phyloP scores from a whole-genome alignment of 1,140 invertebrate species.

The Lysiphlebus fabarum region DNA sequence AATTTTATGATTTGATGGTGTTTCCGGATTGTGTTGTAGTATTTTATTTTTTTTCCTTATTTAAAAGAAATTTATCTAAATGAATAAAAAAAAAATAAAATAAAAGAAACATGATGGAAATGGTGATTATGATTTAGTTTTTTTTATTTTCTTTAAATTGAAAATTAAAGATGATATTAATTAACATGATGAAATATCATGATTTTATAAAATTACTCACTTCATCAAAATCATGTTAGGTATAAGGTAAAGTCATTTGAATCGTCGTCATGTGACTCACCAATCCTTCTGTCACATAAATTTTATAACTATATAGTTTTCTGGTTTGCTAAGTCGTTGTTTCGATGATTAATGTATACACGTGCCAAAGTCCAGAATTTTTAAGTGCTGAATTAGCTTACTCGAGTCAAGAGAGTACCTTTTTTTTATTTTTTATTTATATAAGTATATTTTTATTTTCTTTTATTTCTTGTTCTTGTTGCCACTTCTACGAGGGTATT shows the following conservation, averaged over 20 bases:
- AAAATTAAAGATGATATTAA: constrained; percentile 1
- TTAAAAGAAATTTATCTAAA: no score
- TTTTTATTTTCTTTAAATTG: no score
- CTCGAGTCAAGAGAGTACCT: background rate
- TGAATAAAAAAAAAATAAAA: no score
- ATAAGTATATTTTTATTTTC: background rate
- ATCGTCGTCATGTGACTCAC: constrained; percentile 5
- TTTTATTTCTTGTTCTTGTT: background rate
- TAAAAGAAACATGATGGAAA: no score
- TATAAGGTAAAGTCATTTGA: constrained; percentile 13
- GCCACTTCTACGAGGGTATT: constrained; percentile 10
- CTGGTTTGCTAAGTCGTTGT: constrained; percentile 1
- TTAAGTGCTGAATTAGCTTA: constrained; percentile 20
- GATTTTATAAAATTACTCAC: constrained; percentile 4
- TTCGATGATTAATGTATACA: constrained; percentile 23
- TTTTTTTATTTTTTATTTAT: constrained; percentile 12
- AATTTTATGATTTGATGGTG: no score
- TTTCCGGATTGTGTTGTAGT: no score
- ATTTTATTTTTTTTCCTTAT: no score
- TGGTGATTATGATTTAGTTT: no score
- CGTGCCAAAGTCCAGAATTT: constrained; percentile 17
- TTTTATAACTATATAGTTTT: no score
- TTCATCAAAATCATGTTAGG: constrained; percentile 1
- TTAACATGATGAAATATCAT: constrained; percentile 6
- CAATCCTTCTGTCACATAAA: background rate